Evolutionary conservation across 2,888 invertebrate genomes (phyloP).

Genomic region (Neelides folsomi): DNA sequence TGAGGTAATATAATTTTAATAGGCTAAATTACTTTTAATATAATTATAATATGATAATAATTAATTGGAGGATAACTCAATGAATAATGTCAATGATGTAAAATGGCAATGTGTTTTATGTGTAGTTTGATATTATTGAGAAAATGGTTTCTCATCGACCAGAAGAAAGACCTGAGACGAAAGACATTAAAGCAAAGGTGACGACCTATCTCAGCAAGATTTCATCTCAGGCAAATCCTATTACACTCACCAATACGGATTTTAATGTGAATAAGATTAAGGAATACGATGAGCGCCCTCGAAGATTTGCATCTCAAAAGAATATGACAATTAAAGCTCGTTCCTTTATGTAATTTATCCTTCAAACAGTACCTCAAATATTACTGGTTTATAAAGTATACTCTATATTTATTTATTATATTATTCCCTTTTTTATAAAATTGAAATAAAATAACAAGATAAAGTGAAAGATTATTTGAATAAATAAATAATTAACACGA

Average conservation of each 20-base stretch:
- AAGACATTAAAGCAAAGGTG: constrained; percentile 17
- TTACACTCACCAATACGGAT: neutral
- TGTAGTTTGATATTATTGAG: constrained; percentile 46
- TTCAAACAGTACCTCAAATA: neutral
- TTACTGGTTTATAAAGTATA: too few relatives aligned
- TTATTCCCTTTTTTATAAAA: too few relatives aligned
- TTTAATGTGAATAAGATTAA: neutral
- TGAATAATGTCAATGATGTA: too few relatives aligned
- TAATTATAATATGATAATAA: too few relatives aligned
- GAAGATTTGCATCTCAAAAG: neutral
- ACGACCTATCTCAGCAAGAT: neutral
- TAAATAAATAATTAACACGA: too few relatives aligned
- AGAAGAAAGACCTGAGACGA: constrained; percentile 47
- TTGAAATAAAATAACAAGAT: too few relatives aligned
- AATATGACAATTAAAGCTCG: neutral
- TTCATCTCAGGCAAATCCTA: neutral
- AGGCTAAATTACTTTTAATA: too few relatives aligned
- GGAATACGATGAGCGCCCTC: neutral
- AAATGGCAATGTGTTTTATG: too few relatives aligned
- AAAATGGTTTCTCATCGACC: constrained; percentile 66
- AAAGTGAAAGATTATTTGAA: too few relatives aligned
- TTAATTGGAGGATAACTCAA: too few relatives aligned
- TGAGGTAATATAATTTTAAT: constrained; percentile 47
- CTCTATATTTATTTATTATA: too few relatives aligned
- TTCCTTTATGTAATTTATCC: neutral